Percentiles rank a stretch among this genome's conserved stretches.
Evolutionary conservation across 2,113 vertebrate genomes (phyloP).

Genomic region (Siniperca chuatsi): DNA sequence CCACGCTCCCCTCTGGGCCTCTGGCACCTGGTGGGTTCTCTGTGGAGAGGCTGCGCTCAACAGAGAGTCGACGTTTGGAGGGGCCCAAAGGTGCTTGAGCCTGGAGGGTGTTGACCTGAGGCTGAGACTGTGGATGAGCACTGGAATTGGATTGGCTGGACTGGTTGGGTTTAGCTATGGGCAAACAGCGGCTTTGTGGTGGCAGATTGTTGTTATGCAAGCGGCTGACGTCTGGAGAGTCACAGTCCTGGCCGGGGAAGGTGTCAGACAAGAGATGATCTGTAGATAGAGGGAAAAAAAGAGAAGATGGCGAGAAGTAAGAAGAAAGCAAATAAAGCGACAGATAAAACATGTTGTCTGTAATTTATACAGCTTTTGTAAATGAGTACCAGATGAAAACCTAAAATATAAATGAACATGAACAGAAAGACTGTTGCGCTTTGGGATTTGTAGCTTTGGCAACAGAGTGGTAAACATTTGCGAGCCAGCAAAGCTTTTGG

Average conservation of each 20-base stretch:
- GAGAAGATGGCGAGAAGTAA: background rate
- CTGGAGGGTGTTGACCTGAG: slow-evolving; percentile 49
- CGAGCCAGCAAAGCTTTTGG: slow-evolving; percentile 44
- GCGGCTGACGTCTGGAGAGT: slow-evolving; percentile 86
- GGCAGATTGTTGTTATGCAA: slow-evolving; percentile 79
- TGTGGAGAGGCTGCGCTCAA: slow-evolving; percentile 88
- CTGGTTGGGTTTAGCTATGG: slow-evolving; percentile 63
- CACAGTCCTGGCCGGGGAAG: slow-evolving; percentile 88
- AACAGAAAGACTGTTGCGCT: slow-evolving; percentile 7
- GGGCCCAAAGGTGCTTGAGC: slow-evolving; percentile 41
- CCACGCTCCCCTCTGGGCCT: slow-evolving; percentile 64
- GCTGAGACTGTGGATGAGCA: slow-evolving; percentile 45
- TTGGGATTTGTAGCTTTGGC: slow-evolving; percentile 41
- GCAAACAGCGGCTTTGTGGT: slow-evolving; percentile 57
- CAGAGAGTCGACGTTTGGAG: slow-evolving; percentile 89
- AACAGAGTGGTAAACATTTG: slow-evolving; percentile 38
- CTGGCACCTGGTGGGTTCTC: slow-evolving; percentile 78
- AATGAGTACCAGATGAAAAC: background rate
- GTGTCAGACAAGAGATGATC: slow-evolving; percentile 94
- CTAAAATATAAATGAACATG: background rate
- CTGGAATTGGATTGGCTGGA: slow-evolving; percentile 45
- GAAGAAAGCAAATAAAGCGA: background rate
- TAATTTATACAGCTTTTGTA: background rate
- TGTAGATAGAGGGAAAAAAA: slow-evolving; percentile 68
- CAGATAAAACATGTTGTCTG: background rate